Evolutionary conservation across 2,888 invertebrate genomes (phyloP), one percentile per base, ranked within the genome.

Genomic region (Catocala sponsa): DNA sequence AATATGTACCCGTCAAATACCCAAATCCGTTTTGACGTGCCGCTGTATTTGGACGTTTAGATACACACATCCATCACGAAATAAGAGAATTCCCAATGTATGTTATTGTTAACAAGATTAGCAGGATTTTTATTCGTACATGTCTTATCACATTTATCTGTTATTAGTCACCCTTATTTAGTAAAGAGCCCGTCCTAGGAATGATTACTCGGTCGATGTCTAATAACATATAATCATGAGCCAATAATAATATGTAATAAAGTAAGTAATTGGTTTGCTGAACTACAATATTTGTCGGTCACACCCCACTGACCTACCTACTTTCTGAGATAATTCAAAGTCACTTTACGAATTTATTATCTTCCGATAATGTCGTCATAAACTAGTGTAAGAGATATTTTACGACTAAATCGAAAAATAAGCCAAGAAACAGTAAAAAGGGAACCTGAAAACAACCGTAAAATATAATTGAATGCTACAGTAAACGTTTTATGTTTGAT

Each of bases 401-500:
- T 5, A 48, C 15, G 5, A 7, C 9, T 15, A 11, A 32, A 5
- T 48, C 0, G n/a, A 48, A 25, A 48, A 11, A 32, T 9, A 48
- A 32, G 4, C 2, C 15, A 48, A 48, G 5, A 5, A n/a, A 33
- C 12, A 35, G 35, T 50, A 6, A 12, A 50, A 9, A 35, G 35
- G 6, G 11, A 49, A n/a, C 50, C 11, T 35, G 6, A 38, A 2
- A 50, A 50, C 12, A 11, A 9, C 49, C 0, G 13, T 35, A 50
- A 12, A 50, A 50, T n/a, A 12, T 50, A 33, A 50, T 33, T 50
- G 35, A 50, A 50, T 50, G 9, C 9, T 7, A 13, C 35, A 6
- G 12, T 13, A 49, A 49, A 49, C 12, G 0, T 50, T 50, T 50
- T 35, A 50, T 50, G 12, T n/a, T 5, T 0, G 35, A 9, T n/a